Base-by-base conservation (phyloP, 2,888 invertebrate genomes). In the Seira sanloemensis region DNA sequence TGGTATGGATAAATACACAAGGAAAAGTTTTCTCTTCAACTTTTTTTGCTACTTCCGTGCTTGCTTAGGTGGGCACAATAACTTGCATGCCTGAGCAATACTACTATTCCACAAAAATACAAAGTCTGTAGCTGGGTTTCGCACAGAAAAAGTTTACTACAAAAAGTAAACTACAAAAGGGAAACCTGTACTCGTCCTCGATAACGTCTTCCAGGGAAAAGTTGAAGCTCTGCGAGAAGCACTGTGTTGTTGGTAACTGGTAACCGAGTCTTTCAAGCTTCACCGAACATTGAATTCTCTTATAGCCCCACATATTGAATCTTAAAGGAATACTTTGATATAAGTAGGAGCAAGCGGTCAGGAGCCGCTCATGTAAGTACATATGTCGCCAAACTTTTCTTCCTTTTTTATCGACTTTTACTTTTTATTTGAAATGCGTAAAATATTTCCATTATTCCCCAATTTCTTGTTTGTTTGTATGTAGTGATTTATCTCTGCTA, bases 401-500 rank as follows among this genome's bases (percentile, higher is more conserved):
- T 50, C 50, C n/a, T 50, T 1, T 50, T 50, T 50, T 50, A 50
- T 50, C 50, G 50, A 50, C 50, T 50, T 50, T 12, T 50, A n/a
- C n/a, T 50, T 50, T 50, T 12, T 50, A 50, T 50, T 50, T 50
- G 16, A 12, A 50, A 50, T 18, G 50, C 2, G 50, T 50, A 50
- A 50, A 50, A 50, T 50, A 50, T 50, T 50, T 50, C 50, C 50
- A 50, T n/a, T 50, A 50, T 50, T 50, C n/a, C 50, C 50, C n/a
- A 7, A 50, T 18, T 50, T 7, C 50, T 50, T 50, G 5, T 50
- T 50, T 50, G 2, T n/a, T n/a, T n/a, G n/a, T n/a, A n/a, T 12
- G 50, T 18, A 50, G 16, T 50, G n/a, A 7, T 50, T 50, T 50
- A 50, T 50, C 50, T 50, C n/a, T 12, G 12, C 50, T n/a, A n/a